Evolutionary conservation across 2,888 invertebrate species (phyloP), one percentile per base, ranked within the genome.

Genomic region (Cheiracanthium punctorium): DNA sequence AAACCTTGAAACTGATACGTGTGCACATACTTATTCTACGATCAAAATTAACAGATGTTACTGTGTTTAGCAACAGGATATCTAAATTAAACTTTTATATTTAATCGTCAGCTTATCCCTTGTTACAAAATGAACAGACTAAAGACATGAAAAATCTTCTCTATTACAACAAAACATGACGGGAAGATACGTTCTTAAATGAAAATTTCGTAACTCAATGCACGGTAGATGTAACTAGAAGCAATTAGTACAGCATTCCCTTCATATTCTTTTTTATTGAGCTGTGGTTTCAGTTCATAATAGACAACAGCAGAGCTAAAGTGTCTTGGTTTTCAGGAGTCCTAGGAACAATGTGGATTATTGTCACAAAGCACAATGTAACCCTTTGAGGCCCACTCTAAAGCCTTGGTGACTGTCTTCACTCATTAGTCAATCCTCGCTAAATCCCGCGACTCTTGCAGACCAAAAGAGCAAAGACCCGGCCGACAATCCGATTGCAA

Each of bases 311-410:
- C 52, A 52, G 28, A 12, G 64, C 72, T 43, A 12, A 82, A 77
- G 82, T 82, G 76, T 76, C 82, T 77, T 72, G 43, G 41, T 33
- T 77, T 82, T 75, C 77, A 76, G 77, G 17, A 77, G 52, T 5
- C 4, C 65, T 76, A 70, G 20, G 65, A 71, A 82, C 76, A 82
- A 82, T 76, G 69, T 43, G 24, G 43, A 71, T 70, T 76, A 82
- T 82, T 82, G 82, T 82, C 76, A 77, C 72, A 72, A 82, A 82
- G 65, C 43, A 82, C 82, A 82, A 82, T 77, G 82, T 82, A 72
- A 72, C 52, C 37, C 82, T 82, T 82, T 82, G 64, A 82, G 41
- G 14, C 30, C 41, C 17, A 37, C 30, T 76, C 33, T 72, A 30
- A 52, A 77, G 77, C 52, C 71, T 58, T 20, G 43, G 65, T 43